Conservation (phyloP, 1,140 invertebrate genomes). For the Pogonomyrmex barbatus region DNA sequence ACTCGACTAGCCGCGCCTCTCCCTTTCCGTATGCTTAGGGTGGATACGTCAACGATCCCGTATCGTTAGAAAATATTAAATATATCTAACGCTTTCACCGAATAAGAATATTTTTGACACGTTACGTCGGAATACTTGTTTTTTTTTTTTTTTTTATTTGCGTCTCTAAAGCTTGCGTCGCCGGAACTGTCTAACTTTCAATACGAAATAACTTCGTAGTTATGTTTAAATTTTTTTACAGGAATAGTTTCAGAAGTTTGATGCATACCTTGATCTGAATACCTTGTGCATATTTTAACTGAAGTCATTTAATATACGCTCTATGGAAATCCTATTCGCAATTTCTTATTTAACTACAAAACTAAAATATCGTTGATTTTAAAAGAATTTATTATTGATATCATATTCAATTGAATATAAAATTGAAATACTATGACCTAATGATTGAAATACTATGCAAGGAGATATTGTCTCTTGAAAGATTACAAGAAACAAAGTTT, state of each 20-base stretch:
- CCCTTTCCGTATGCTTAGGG: background rate
- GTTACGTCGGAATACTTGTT: background rate
- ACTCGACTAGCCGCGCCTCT: background rate
- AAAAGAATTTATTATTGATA: background rate
- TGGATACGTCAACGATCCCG: background rate
- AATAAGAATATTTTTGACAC: background rate
- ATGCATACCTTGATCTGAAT: background rate
- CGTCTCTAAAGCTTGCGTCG: background rate
- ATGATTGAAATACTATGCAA: background rate
- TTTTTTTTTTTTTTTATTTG: background rate
- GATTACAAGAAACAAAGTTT: background rate
- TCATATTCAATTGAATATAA: background rate
- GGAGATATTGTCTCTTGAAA: background rate
- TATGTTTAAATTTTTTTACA: constrained; percentile 17
- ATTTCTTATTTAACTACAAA: background rate
- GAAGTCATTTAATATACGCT: background rate
- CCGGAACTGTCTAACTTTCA: background rate
- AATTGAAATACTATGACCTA: no score
- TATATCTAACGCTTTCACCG: background rate
- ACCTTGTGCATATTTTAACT: constrained; percentile 19
- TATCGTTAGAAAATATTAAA: background rate
- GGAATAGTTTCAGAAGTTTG: background rate
- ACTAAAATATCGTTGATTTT: background rate
- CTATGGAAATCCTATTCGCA: background rate
- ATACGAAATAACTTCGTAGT: constrained; percentile 23